These are phyloP conservation scores for Neocloeon triangulifer DNA, from an alignment of 1,140 invertebrate genomes.

Conservation along the genomic window DNA sequence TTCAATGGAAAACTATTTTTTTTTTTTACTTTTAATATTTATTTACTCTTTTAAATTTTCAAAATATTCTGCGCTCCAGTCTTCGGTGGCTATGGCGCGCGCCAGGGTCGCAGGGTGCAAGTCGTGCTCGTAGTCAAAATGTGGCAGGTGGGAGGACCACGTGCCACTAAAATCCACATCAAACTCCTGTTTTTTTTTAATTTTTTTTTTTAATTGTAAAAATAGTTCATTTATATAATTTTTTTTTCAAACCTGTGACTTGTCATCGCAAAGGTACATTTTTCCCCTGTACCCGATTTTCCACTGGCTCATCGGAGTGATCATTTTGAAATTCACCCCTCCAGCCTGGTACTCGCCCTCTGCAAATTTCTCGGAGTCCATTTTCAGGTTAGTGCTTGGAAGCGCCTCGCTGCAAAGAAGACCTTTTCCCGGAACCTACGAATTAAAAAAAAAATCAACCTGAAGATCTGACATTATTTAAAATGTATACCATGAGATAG, in stretches of 20 bases:
- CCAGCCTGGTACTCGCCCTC: slow-evolving; percentile 35
- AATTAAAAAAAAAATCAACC: slow-evolving; percentile 7
- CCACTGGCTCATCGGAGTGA: slow-evolving; percentile 43
- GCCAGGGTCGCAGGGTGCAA: slow-evolving; percentile 29
- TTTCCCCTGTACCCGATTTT: slow-evolving; percentile 31
- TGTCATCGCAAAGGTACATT: too few species aligned
- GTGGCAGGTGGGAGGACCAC: slow-evolving; percentile 22
- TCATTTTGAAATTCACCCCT: slow-evolving; percentile 30
- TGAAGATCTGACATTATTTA: slow-evolving; percentile 7
- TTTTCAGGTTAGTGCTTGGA: slow-evolving; percentile 37
- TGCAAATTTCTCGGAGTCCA: slow-evolving; percentile 23
- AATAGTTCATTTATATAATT: too few species aligned
- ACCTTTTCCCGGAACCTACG: slow-evolving; percentile 33
- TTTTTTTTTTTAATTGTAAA: too few species aligned
- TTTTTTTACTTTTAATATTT: slow-evolving; percentile 5
- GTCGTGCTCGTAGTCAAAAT: slow-evolving; percentile 45
- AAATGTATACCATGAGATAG: slow-evolving; percentile 22
- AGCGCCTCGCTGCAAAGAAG: slow-evolving; percentile 34
- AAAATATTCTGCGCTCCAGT: slow-evolving; percentile 38
- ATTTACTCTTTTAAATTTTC: slow-evolving; percentile 30
- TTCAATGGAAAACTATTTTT: too few species aligned
- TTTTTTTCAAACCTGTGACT: too few species aligned
- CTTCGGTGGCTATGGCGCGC: slow-evolving; percentile 35
- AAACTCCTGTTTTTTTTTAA: too few species aligned
- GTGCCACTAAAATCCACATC: slow-evolving; percentile 18